Evolutionary conservation across 2,113 vertebrate genomes (phyloP).

Genomic region (Oenanthe melanoleuca): DNA sequence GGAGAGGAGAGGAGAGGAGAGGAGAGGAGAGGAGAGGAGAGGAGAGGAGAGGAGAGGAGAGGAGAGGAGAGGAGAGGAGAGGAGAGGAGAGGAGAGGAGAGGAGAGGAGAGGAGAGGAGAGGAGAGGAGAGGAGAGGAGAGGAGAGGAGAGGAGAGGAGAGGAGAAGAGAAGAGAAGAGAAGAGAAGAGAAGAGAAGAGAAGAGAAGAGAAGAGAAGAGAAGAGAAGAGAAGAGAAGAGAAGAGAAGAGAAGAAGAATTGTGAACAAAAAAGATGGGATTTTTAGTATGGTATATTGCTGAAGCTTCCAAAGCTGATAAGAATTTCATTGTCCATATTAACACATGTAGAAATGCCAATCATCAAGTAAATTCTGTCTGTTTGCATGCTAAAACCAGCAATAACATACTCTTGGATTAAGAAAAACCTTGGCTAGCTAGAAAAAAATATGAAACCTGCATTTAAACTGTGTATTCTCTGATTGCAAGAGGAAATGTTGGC

Average conservation of each 20-base stretch:
- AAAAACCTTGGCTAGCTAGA: neutral
- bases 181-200: neutral
- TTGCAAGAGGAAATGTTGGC: neutral
- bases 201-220: too few relatives aligned
- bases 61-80: neutral
- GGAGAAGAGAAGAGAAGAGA: neutral
- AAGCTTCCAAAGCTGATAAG: neutral
- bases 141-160: too few relatives aligned
- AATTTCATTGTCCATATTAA: neutral
- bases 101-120: too few relatives aligned
- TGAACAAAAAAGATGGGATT: neutral
- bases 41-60: too few relatives aligned
- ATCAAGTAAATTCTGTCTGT: neutral
- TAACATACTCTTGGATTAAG: neutral
- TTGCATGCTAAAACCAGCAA: neutral
- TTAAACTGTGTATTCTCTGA: neutral
- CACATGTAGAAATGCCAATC: fast-evolving
- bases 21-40: too few relatives aligned
- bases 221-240: too few relatives aligned
- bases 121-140: too few relatives aligned
- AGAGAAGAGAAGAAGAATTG: too few relatives aligned
- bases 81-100: neutral
- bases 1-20: too few relatives aligned
- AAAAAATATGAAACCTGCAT: neutral
- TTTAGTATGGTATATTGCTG: neutral